Conservation (phyloP, 2,888 invertebrate genomes). For the Cyclophora albipunctata region DNA sequence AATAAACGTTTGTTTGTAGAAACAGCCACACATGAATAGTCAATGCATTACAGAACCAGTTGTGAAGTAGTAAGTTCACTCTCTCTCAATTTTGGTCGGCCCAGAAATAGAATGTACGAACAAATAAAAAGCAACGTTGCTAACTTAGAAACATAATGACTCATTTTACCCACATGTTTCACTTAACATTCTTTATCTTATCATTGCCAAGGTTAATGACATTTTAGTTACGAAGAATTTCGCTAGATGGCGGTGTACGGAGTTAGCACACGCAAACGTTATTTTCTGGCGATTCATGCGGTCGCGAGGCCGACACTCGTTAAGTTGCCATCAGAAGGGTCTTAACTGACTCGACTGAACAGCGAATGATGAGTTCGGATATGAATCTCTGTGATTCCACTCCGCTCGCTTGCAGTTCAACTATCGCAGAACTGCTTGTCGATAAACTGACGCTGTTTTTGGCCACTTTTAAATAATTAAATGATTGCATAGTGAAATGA, state of each 20-base stretch:
- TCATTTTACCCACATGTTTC: constrained; percentile 1
- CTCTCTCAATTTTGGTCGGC: constrained; percentile 19
- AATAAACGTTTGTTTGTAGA: too few relatives aligned
- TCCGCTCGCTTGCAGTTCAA: constrained; percentile 52
- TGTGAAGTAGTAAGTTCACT: constrained; percentile 24
- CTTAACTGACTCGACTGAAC: constrained; percentile 75
- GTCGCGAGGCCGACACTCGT: background rate
- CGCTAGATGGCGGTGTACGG: constrained; percentile 28
- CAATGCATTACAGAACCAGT: constrained; percentile 7
- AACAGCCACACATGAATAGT: too few relatives aligned
- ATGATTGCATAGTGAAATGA: background rate
- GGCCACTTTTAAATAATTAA: constrained; percentile 26
- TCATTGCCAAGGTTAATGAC: constrained; percentile 34
- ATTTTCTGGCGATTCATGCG: constrained; percentile 6
- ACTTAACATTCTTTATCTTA: constrained; percentile 16
- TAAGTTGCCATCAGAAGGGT: constrained; percentile 48
- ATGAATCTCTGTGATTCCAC: constrained; percentile 52
- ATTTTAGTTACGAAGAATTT: constrained; percentile 18
- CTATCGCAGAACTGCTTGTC: constrained; percentile 56
- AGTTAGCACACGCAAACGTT: constrained; percentile 28
- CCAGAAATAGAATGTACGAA: constrained; percentile 7
- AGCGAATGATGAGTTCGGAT: constrained; percentile 65
- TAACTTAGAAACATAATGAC: constrained; percentile 5
- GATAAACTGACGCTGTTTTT: constrained; percentile 63
- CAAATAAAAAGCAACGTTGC: background rate